Conservation (phyloP, 1,140 invertebrate genomes). For the Atta cephalotes region DNA sequence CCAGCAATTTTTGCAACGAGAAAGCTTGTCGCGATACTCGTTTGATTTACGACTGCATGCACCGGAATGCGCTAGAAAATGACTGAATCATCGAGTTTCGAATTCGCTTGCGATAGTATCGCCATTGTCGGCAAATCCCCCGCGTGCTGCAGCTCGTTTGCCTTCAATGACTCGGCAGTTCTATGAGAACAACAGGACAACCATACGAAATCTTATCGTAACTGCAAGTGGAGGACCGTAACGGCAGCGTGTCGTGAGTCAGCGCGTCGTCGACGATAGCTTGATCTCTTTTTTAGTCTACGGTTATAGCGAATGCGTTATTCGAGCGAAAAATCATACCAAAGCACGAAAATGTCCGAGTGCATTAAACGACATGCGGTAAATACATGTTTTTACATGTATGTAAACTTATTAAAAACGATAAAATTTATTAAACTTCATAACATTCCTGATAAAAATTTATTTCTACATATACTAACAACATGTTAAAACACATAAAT, state of each 20-base stretch:
- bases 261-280: conserved; percentile 42
- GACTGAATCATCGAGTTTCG: conserved; percentile 64
- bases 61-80: conserved; percentile 57
- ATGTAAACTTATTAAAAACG: neutral
- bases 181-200: conserved; percentile 58
- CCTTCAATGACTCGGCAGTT: conserved; percentile 62
- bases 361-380: neutral
- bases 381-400: neutral
- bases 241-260: conserved; percentile 48
- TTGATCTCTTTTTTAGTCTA: conserved; percentile 57
- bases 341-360: neutral
- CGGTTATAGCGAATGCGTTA: conserved; percentile 15
- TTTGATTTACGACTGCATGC: conserved; percentile 56
- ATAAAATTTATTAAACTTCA: conserved; percentile 5
- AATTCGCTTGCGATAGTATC: conserved; percentile 59
- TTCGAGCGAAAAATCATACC: conserved; percentile 17
- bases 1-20: conserved; percentile 56
- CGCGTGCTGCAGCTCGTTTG: conserved; percentile 56
- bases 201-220: conserved; percentile 62
- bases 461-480: too few species aligned
- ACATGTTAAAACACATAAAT: neutral
- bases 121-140: conserved; percentile 58
- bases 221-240: conserved; percentile 53
- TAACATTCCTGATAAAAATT: neutral
- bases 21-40: conserved; percentile 61